Conservation (phyloP, 1,140 invertebrate species). For the Macrosteles quadrilineatus region DNA sequence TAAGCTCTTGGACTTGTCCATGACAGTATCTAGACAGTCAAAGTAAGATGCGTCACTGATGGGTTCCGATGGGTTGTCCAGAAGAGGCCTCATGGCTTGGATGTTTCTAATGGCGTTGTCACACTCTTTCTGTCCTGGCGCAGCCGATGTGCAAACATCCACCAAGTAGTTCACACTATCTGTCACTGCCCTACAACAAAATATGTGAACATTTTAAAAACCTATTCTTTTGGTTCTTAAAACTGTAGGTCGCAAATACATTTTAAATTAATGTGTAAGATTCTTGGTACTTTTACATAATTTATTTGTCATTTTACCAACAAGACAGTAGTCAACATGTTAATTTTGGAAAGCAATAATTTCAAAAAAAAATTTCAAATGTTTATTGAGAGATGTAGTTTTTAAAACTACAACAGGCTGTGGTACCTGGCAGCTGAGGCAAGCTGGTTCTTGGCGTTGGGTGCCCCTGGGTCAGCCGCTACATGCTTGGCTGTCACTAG, state of each 20-base stretch:
- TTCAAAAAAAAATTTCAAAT: too few relatives aligned
- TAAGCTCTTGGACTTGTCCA: slow-evolving; percentile 87
- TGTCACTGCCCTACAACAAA: slow-evolving; percentile 66
- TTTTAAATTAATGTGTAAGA: background rate
- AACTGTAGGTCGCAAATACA: background rate
- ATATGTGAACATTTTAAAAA: too few relatives aligned
- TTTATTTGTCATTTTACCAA: too few relatives aligned
- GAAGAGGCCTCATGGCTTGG: slow-evolving; percentile 75
- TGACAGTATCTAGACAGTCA: slow-evolving; percentile 91
- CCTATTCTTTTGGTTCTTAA: background rate
- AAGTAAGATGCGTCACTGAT: slow-evolving; percentile 89
- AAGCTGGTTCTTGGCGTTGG: slow-evolving; percentile 88
- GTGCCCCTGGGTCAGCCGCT: slow-evolving; percentile 83
- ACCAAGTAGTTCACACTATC: slow-evolving; percentile 91
- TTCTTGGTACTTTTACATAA: too few relatives aligned
- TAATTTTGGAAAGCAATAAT: too few relatives aligned
- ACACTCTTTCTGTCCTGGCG: slow-evolving; percentile 92
- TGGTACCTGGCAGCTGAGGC: slow-evolving; percentile 74
- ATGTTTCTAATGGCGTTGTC: slow-evolving; percentile 95
- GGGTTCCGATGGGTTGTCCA: slow-evolving; percentile 87
- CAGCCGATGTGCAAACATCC: slow-evolving; percentile 69
- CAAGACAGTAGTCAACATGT: too few relatives aligned
- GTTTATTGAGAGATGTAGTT: too few relatives aligned
- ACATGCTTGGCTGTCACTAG: slow-evolving; percentile 86
- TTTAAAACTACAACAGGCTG: too few relatives aligned